Conservation (phyloP, 2,888 invertebrate genomes). For the Phengaris arion region DNA sequence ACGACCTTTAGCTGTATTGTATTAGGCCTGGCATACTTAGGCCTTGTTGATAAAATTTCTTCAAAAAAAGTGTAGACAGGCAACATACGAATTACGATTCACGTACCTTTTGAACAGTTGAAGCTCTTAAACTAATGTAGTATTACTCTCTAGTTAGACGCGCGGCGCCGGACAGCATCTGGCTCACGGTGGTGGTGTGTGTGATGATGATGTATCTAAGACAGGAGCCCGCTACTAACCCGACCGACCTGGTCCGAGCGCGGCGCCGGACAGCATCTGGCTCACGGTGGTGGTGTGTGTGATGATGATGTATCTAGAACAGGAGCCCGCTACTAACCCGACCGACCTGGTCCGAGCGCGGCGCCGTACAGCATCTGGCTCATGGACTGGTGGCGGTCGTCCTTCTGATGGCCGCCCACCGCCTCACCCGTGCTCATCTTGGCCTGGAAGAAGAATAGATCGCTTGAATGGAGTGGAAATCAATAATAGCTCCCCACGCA, state of each 20-base stretch:
- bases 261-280: too few relatives aligned
- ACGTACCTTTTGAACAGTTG: too few relatives aligned
- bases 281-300: constrained; percentile 32
- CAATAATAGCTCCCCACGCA: too few relatives aligned
- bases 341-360: constrained; percentile 72
- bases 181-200: constrained; percentile 46
- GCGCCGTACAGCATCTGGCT: constrained; percentile 78
- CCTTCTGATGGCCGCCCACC: constrained; percentile 72
- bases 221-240: background rate
- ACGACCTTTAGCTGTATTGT: too few relatives aligned
- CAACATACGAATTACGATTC: too few relatives aligned
- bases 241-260: too few relatives aligned
- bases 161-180: too few relatives aligned
- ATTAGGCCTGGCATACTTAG: too few relatives aligned
- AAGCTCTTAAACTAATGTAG: too few relatives aligned
- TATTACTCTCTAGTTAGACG: too few relatives aligned
- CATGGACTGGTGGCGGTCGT: constrained; percentile 75
- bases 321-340: constrained; percentile 53
- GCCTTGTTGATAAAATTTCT: too few relatives aligned
- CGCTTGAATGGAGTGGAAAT: background rate
- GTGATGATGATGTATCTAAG: constrained; percentile 64
- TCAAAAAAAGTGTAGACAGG: too few relatives aligned
- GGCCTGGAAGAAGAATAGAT: constrained; percentile 68
- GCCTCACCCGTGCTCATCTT: constrained; percentile 82
- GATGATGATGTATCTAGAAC: background rate